Percentiles rank a stretch among this genome's conserved stretches.
Evolutionary conservation across 2,888 invertebrate species (phyloP).

Genomic region (Drosophila macrospina): DNA sequence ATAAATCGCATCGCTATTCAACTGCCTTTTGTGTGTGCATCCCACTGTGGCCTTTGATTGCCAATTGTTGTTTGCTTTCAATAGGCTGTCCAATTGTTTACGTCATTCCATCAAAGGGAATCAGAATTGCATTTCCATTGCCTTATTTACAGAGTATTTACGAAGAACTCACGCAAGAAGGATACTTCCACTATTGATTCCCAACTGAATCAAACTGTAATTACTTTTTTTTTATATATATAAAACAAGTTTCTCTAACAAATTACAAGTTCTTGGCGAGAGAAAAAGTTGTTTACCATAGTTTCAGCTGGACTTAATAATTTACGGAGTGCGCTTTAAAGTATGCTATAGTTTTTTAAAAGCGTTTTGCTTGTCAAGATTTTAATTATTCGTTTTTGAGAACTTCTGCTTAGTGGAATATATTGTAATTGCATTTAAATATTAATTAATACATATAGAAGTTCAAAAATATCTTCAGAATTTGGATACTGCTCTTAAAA

Average conservation of each 20-base stretch:
- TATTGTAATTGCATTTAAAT: too few relatives aligned
- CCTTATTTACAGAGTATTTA: conserved; percentile 20
- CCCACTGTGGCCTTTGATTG: conserved; percentile 43
- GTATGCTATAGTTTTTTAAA: conserved; percentile 7
- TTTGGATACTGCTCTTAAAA: too few relatives aligned
- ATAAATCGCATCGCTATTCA: conserved; percentile 25
- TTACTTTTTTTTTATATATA: too few relatives aligned
- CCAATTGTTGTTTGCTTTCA: conserved; percentile 37
- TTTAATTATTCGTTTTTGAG: too few relatives aligned
- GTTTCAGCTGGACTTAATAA: too few relatives aligned
- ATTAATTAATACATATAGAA: too few relatives aligned
- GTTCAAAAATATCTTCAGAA: too few relatives aligned
- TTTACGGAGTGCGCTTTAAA: not conserved
- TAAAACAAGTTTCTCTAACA: not conserved
- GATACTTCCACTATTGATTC: too few relatives aligned
- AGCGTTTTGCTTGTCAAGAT: too few relatives aligned
- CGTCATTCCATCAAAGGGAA: conserved; percentile 14
- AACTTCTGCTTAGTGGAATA: too few relatives aligned
- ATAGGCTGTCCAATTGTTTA: conserved; percentile 42
- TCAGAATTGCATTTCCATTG: conserved; percentile 33
- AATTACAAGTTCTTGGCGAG: not conserved
- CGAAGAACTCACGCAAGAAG: not conserved
- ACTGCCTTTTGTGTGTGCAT: conserved; percentile 11
- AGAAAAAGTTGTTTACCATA: too few relatives aligned
- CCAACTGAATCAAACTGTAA: too few relatives aligned